Conservation (phyloP, 2,797 vertebrate species). For the Xenentodon cancila region DNA sequence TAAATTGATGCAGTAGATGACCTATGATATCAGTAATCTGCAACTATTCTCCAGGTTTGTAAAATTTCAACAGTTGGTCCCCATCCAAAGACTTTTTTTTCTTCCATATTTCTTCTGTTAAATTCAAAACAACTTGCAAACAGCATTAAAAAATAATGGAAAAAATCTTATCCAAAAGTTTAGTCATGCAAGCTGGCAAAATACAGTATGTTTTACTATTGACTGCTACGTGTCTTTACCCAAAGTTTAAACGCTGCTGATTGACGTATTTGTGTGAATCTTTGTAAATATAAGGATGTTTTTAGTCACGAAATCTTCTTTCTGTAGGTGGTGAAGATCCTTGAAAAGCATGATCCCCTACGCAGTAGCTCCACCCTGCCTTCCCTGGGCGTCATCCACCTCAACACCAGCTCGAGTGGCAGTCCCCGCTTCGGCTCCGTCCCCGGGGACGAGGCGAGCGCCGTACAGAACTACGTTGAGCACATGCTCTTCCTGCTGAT, state of each 20-base stretch:
- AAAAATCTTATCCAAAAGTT: too few relatives aligned
- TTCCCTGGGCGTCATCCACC: slow-evolving; percentile 58
- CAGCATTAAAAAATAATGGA: too few relatives aligned
- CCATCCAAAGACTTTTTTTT: too few relatives aligned
- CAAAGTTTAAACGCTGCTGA: not conserved
- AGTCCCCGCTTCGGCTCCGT: slow-evolving; percentile 76
- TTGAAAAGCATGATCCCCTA: slow-evolving; percentile 96
- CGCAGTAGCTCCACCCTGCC: slow-evolving; percentile 76
- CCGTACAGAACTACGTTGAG: slow-evolving; percentile 98
- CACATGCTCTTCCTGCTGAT: slow-evolving; percentile 97
- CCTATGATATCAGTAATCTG: too few relatives aligned
- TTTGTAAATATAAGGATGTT: not conserved
- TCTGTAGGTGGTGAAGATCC: slow-evolving; percentile 93
- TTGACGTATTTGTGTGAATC: not conserved
- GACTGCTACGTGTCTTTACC: too few relatives aligned
- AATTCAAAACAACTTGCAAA: too few relatives aligned
- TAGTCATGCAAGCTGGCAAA: too few relatives aligned
- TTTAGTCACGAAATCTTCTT: not conserved
- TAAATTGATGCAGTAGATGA: too few relatives aligned
- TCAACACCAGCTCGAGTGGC: slow-evolving; percentile 28
- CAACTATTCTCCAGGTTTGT: too few relatives aligned
- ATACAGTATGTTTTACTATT: too few relatives aligned
- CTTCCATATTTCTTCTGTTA: too few relatives aligned
- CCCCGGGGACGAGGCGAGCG: slow-evolving; percentile 92
- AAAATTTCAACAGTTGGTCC: too few relatives aligned